Evolutionary conservation across 2,797 vertebrate species (phyloP).

Genomic region (Chelonia mydas): DNA sequence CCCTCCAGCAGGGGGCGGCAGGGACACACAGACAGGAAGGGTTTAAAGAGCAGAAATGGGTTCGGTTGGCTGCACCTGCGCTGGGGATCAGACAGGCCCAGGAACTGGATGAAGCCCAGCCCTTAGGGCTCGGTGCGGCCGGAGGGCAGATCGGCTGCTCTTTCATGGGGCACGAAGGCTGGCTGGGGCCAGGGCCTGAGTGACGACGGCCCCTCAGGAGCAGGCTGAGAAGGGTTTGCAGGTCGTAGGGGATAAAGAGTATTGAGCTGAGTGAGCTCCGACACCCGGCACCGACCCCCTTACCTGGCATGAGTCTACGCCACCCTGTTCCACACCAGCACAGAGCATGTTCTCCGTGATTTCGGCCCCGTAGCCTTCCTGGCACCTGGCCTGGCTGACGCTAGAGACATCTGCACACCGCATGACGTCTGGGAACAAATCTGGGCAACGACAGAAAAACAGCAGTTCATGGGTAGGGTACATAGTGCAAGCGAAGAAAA

Average conservation of each 20-base stretch:
- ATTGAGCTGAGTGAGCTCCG: background rate
- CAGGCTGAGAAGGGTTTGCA: background rate
- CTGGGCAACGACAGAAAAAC: background rate
- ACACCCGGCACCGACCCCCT: background rate
- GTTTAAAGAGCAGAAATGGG: background rate
- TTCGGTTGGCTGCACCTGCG: background rate
- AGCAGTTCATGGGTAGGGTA: background rate
- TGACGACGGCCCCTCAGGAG: background rate
- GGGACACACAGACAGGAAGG: background rate
- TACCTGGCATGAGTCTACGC: slow-evolving; percentile 15
- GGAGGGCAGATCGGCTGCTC: background rate
- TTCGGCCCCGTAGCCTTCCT: background rate
- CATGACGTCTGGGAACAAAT: background rate
- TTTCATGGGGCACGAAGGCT: background rate
- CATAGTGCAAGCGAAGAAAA: background rate
- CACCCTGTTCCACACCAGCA: background rate
- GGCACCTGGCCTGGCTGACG: background rate
- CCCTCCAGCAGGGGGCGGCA: too few relatives aligned
- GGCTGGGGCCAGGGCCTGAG: background rate
- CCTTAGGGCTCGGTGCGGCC: background rate
- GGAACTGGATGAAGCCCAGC: background rate
- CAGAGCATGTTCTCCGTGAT: background rate
- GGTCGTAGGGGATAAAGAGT: background rate
- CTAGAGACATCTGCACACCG: background rate
- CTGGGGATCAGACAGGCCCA: background rate